Evolutionary conservation across 2,113 vertebrate genomes (phyloP).

Genomic region (Oplegnathus fasciatus): DNA sequence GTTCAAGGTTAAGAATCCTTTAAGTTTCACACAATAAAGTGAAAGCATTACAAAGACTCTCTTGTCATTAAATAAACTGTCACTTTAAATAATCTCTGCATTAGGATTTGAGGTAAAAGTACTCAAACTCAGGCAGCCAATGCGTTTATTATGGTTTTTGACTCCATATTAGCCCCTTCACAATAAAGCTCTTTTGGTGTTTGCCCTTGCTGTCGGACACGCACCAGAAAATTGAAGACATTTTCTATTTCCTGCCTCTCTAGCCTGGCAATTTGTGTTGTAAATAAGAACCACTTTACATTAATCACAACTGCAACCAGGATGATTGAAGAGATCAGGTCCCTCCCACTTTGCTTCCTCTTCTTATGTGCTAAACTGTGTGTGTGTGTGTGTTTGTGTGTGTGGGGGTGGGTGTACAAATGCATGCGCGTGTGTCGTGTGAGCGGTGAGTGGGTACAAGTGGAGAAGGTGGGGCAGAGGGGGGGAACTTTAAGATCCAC

Average conservation of each 20-base stretch:
- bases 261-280: conserved; percentile 42
- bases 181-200: conserved; percentile 29
- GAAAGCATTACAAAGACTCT: conserved; percentile 41
- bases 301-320: conserved; percentile 48
- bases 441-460: conserved; percentile 9
- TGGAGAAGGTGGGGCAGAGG: conserved; percentile 1
- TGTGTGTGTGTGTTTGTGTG: neutral
- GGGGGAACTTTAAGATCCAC: conserved; percentile 19
- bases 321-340: conserved; percentile 65
- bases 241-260: conserved; percentile 36
- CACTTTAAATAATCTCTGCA: conserved; percentile 58
- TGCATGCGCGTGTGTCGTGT: conserved; percentile 11
- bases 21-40: conserved; percentile 53
- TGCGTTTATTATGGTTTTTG: conserved; percentile 32
- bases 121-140: conserved; percentile 33
- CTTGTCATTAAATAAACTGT: conserved; percentile 56
- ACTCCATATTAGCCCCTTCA: conserved; percentile 6
- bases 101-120: conserved; percentile 28
- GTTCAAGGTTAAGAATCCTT: conserved; percentile 64
- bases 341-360: conserved; percentile 38
- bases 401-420: neutral
- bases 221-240: conserved; percentile 7
- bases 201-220: conserved; percentile 53
- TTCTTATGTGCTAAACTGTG: neutral
- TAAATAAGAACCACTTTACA: conserved; percentile 66